Base-by-base conservation (phyloP, 2,797 vertebrate species). In the Centroberyx gerrardi region DNA sequence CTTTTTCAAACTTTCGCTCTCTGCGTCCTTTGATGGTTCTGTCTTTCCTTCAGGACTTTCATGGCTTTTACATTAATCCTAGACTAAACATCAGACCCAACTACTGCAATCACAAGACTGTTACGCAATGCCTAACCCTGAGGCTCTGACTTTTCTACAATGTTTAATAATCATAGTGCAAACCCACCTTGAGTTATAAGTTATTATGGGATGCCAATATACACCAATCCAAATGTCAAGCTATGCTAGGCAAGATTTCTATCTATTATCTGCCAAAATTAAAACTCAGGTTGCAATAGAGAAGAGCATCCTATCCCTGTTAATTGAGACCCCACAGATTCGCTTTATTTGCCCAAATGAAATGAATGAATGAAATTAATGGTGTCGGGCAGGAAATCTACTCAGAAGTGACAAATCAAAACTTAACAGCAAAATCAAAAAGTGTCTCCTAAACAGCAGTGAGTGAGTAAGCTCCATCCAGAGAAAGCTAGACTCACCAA, bases 31-130 rank as follows among this genome's bases (percentile, higher is more conserved):
- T 58, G 68, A 70, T 31, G 33, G n/a, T 46, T 27, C 17, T 38
- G 62, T 22, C 36, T 10, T 58, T 36, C 29, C 44, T n/a, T 40
- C 28, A 36, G 49, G 60, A 54, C 33, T 60, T 27, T 17, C 3
- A 3, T 53, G 72, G 55, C 61, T 75, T 72, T 68, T 54, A 51
- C 49, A 64, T 72, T 44, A 64, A 68, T 49, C 13, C 53, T 17
- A 55, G 59, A 83, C 42, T 75, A 61, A 79, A 76, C 60, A 79
- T 49, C 14, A 33, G 18, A 18, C 55, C 64, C 18, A 22, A 5
- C 28, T 6, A 68, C 38, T 62, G n/a, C 61, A 28, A 46, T 53
- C 18, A 22, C 1, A 2, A 27, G 36, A 56, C 18, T 55, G 29
- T 17, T 17, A 22, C n/a, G 4, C 17, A 51, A 51, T 18, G 17